Conservation (phyloP, 2,797 vertebrate species). For the Halcyon smyrnensis region DNA sequence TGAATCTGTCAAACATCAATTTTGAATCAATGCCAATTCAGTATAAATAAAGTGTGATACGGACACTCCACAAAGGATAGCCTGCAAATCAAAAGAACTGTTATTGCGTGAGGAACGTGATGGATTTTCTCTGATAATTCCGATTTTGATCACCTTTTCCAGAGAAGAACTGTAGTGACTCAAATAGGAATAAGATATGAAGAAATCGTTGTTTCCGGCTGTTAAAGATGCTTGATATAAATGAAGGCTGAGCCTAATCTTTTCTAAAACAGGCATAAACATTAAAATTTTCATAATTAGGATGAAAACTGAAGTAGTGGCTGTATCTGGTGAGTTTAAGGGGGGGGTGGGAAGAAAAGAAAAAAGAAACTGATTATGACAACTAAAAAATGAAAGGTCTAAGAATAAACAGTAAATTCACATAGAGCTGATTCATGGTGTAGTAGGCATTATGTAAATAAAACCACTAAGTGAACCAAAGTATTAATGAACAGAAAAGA, state of each 20-base stretch:
- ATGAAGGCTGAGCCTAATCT: background rate
- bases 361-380: background rate
- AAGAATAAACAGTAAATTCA: conserved; percentile 49
- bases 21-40: conserved; percentile 63
- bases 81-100: conserved; percentile 51
- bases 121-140: conserved; percentile 47
- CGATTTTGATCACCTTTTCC: conserved; percentile 56
- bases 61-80: conserved; percentile 36
- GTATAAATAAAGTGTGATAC: conserved; percentile 63
- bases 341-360: background rate
- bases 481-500: conserved; percentile 72
- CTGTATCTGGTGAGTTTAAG: background rate
- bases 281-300: conserved; percentile 25
- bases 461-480: conserved; percentile 59
- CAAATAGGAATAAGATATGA: conserved; percentile 30
- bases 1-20: conserved; percentile 54
- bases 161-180: conserved; percentile 7
- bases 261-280: background rate
- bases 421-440: background rate
- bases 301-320: background rate
- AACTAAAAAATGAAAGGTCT: conserved; percentile 51
- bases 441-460: conserved; percentile 65
- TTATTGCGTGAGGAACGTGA: background rate
- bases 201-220: background rate
- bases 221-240: conserved; percentile 14